phyloP scores from a whole-genome alignment of 2,888 invertebrate genomes.

The Auanema freiburgensis region DNA sequence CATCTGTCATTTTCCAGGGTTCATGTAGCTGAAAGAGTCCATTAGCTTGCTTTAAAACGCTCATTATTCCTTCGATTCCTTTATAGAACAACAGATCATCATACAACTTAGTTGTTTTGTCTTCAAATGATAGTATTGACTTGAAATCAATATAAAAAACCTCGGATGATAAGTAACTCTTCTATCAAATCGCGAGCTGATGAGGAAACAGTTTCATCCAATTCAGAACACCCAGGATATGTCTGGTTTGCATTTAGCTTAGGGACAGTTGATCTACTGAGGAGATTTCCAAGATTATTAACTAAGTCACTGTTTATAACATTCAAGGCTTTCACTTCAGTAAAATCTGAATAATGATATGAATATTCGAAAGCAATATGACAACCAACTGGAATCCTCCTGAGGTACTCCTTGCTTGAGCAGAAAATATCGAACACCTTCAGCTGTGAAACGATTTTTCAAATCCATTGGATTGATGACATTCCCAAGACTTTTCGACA shows the following conservation, averaged over 20 bases:
- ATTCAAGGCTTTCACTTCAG: slow-evolving; percentile 43
- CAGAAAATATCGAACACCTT: slow-evolving; percentile 86
- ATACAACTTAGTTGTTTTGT: slow-evolving; percentile 36
- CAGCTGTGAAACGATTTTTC: slow-evolving; percentile 72
- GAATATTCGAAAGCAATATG: neutral
- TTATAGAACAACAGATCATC: slow-evolving; percentile 53
- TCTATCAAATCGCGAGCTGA: slow-evolving; percentile 4
- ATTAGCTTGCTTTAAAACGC: slow-evolving; percentile 79
- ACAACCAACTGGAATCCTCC: slow-evolving; percentile 80
- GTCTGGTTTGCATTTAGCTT: slow-evolving; percentile 28
- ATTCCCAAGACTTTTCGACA: slow-evolving; percentile 94
- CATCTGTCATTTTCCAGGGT: slow-evolving; percentile 84
- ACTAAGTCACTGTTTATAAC: slow-evolving; percentile 58
- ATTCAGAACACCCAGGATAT: neutral
- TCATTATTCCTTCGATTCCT: slow-evolving; percentile 78
- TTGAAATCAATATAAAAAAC: too few species aligned
- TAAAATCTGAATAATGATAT: slow-evolving; percentile 48
- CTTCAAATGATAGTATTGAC: slow-evolving; percentile 19
- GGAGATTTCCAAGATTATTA: slow-evolving; percentile 58
- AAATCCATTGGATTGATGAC: slow-evolving; percentile 79
- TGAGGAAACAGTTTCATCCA: too few species aligned
- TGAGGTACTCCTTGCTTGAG: slow-evolving; percentile 86
- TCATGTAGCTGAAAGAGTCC: slow-evolving; percentile 81
- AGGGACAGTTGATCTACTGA: slow-evolving; percentile 40
- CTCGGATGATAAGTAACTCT: slow-evolving; percentile 5